Base-by-base conservation (phyloP, 2,113 vertebrate genomes). In the Illadopsis cleaveri region DNA sequence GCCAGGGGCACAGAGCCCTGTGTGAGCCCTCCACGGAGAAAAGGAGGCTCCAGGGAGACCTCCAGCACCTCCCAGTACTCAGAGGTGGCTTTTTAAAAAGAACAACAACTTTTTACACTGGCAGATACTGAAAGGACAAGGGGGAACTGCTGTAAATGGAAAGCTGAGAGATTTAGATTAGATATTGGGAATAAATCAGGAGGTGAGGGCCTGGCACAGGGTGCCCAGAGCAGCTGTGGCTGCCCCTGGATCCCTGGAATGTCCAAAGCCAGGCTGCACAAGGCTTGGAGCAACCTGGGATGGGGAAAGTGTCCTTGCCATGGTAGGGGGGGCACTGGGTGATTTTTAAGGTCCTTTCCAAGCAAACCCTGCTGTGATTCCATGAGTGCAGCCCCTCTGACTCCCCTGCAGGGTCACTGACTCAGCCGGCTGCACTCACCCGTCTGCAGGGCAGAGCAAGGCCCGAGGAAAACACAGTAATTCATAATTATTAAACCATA, bases 1-100 rank as follows among this genome's bases (percentile, higher is more conserved):
- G 56, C 25, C 15, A 35, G 57, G 30, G 0, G 6, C 56, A 24
- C 13, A 20, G 33, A 54, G 25, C 37, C 4, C 1, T 0, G 8
- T 5, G 3, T 1, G 9, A 65, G 14, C 38, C 42, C 56, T 64
- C 27, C 42, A 4, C 19, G 50, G 50, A 15, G 17, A 42, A 57
- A 11, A 33, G 15, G 45, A 40, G 9, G 50, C n/a, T 27, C 40
- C 44, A 44, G 37, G 31, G 68, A 72, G 3, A 33, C 19, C 31
- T 35, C 16, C 48, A n/a, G 57, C 2, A 30, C 15, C 12, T 40
- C 15, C 40, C 73, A 25, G 21, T 0, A 19, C 12, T 33, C 15
- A 30, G 14, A 62, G 24, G 24, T 4, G 16, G 7, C 48, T 48
- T 50, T 57, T 6, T 1, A 15, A 48, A 35, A 4, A 53, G 10